Evolutionary conservation across 1,140 invertebrate species (phyloP).

Genomic region (Drosophila malerkotliana): DNA sequence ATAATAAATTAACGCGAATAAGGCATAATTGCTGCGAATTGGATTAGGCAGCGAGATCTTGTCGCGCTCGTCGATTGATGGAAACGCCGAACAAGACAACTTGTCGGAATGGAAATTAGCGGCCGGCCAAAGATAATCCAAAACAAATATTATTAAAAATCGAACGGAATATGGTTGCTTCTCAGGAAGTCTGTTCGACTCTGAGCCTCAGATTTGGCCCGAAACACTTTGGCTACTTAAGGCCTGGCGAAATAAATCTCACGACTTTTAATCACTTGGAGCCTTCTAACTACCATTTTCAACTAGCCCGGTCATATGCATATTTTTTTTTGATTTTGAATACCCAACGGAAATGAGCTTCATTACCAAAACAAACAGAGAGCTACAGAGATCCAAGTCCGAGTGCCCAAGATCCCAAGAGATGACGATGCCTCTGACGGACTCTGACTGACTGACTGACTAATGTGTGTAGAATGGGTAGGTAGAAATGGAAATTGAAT

Average conservation of each 20-base stretch:
- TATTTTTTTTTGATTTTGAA: constrained; percentile 45
- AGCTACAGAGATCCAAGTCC: constrained; percentile 10
- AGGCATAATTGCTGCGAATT: constrained; percentile 76
- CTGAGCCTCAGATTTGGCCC: not conserved
- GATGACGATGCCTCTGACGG: constrained; percentile 36
- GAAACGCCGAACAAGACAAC: constrained; percentile 50
- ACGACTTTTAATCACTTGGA: constrained; percentile 1
- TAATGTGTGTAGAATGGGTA: constrained; percentile 73
- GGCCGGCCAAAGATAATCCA: constrained; percentile 8
- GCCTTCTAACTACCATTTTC: constrained; percentile 42
- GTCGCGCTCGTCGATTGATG: constrained; percentile 53
- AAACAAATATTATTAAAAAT: constrained; percentile 5
- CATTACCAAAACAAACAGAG: constrained; percentile 83
- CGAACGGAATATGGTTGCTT: not conserved
- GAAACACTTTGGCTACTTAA: not conserved
- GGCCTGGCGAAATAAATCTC: not conserved
- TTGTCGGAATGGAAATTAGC: constrained; percentile 41
- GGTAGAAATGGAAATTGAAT: constrained; percentile 68
- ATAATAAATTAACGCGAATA: constrained; percentile 78
- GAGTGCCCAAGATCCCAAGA: constrained; percentile 31
- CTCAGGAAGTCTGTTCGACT: not conserved
- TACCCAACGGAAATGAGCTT: constrained; percentile 81
- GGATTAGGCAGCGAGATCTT: constrained; percentile 48
- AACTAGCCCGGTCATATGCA: constrained; percentile 52
- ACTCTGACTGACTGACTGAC: constrained; percentile 60